A percentile compares a stretch with the other conserved stretches of the same genome.
Evolutionary conservation across 2,888 invertebrate genomes (phyloP).

Genomic region (Ophion ventricosus): DNA sequence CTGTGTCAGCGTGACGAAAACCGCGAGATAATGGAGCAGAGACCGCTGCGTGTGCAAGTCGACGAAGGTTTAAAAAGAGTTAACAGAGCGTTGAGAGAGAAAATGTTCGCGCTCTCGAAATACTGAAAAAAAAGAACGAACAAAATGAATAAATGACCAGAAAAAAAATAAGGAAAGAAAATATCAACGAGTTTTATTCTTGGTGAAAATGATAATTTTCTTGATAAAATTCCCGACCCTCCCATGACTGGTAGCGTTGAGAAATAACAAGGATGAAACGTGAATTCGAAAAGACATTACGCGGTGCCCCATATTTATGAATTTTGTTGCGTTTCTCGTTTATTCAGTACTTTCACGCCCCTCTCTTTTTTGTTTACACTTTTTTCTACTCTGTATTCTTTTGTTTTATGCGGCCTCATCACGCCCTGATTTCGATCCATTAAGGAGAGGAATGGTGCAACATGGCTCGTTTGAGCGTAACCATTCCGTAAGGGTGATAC

Average conservation of each 20-base stretch:
- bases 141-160: not conserved
- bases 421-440: not conserved
- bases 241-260: too few species aligned
- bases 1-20: slow-evolving; percentile 58
- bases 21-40: slow-evolving; percentile 32
- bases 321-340: too few species aligned
- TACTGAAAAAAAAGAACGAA: slow-evolving; percentile 4
- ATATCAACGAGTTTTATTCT: slow-evolving; percentile 28
- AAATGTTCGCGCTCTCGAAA: not conserved
- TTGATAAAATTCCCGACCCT: too few species aligned
- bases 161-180: not conserved
- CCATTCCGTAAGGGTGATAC: not conserved
- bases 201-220: slow-evolving; percentile 24
- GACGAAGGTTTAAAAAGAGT: slow-evolving; percentile 48
- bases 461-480: slow-evolving; percentile 10
- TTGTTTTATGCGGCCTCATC: not conserved
- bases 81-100: not conserved
- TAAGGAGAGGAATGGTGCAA: slow-evolving; percentile 12
- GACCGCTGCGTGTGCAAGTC: slow-evolving; percentile 39
- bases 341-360: slow-evolving; percentile 19
- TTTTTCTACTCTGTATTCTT: not conserved
- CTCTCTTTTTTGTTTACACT: not conserved
- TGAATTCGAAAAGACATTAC: too few species aligned
- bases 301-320: too few species aligned
- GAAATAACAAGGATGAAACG: too few species aligned